Evolutionary conservation across 2,113 vertebrate genomes (phyloP).

Genomic region (Neodon shergylaensis): DNA sequence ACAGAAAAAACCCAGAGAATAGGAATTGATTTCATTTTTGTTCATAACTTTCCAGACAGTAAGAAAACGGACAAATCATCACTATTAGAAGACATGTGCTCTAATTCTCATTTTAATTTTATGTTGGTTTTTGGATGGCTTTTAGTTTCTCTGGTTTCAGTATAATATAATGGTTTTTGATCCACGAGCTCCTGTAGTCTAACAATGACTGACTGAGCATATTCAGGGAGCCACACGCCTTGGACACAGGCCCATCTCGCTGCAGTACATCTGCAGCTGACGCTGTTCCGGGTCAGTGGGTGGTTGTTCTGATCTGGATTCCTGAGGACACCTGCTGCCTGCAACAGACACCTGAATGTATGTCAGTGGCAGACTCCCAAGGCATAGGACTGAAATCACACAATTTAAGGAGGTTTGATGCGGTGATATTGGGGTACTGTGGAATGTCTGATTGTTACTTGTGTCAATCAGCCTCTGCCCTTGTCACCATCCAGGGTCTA

Average conservation of each 20-base stretch:
- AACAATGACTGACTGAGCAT: neutral
- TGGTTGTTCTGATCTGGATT: neutral
- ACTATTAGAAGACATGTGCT: neutral
- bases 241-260: neutral
- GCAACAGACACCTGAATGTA: rapidly evolving
- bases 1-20: neutral
- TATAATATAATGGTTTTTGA: neutral
- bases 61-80: neutral
- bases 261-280: neutral
- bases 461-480: neutral
- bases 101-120: neutral
- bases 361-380: neutral
- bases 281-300: neutral
- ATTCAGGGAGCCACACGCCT: rapidly evolving
- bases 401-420: neutral
- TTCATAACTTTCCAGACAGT: slow-evolving; percentile 28
- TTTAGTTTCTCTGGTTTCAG: neutral
- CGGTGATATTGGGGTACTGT: neutral
- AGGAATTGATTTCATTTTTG: slow-evolving; percentile 20
- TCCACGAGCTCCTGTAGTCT: neutral
- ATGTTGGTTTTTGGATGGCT: neutral
- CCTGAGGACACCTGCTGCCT: neutral
- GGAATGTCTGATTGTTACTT: neutral
- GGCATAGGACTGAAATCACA: too few species aligned
- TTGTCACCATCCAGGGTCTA: neutral